A percentile compares a stretch with the other conserved stretches of the same genome.
Evolutionary conservation across 2,797 vertebrate species (phyloP).

Genomic region (Liparis tanakae): DNA sequence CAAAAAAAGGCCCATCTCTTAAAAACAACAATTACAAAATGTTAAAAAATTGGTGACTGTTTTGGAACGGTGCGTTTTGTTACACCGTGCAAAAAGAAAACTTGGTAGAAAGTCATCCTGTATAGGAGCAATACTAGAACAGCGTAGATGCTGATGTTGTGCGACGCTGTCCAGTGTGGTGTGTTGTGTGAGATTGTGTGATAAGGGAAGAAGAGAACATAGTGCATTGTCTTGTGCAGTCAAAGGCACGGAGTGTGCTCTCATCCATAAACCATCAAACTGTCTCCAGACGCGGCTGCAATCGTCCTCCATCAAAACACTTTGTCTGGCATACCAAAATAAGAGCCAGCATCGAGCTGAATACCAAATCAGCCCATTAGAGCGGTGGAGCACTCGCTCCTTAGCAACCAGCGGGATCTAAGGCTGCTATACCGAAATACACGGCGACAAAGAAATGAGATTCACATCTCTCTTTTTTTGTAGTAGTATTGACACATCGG

Average conservation of each 20-base stretch:
- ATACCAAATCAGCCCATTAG: constrained; percentile 99
- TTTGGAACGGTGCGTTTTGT: constrained; percentile 59
- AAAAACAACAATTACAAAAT: constrained; percentile 64
- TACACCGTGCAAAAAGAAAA: constrained; percentile 58
- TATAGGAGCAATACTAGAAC: constrained; percentile 57
- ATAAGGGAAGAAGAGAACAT: constrained; percentile 81
- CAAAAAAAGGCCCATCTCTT: constrained; percentile 61
- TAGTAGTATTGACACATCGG: constrained; percentile 69
- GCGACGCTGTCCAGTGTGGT: constrained; percentile 75
- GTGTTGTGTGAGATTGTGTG: constrained; percentile 78
- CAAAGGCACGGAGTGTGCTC: constrained; percentile 94
- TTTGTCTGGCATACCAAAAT: constrained; percentile 99
- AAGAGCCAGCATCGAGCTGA: constrained; percentile 94
- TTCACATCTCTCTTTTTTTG: constrained; percentile 66
- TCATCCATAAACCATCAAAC: constrained; percentile 90
- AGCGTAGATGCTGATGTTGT: constrained; percentile 76
- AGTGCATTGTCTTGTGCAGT: constrained; percentile 90
- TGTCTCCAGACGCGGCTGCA: constrained; percentile 98
- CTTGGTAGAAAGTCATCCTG: constrained; percentile 55
- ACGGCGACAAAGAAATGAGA: constrained; percentile 88
- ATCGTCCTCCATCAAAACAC: constrained; percentile 99
- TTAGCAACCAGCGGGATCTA: constrained; percentile 95
- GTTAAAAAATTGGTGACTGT: constrained; percentile 67
- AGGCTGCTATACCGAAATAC: constrained; percentile 88
- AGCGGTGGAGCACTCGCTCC: constrained; percentile 93